These are phyloP conservation scores for Hyalella azteca DNA, from an alignment of 2,888 invertebrate species.

Conservation along the genomic window DNA sequence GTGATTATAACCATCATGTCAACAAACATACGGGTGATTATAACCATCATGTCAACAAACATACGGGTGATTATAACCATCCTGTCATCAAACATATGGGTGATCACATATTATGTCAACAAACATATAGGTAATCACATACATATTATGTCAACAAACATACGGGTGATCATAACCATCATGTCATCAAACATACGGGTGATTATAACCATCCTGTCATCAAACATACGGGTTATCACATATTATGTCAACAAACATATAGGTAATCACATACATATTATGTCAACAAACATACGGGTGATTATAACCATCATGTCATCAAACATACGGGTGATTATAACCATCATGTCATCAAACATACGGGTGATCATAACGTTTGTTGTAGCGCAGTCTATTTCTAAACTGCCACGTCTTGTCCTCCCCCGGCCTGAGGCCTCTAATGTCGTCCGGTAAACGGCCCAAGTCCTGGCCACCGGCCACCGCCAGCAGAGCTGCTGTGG, in stretches of 20 bases:
- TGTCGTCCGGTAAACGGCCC: slow-evolving; percentile 41
- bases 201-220: no score
- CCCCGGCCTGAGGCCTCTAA: slow-evolving; percentile 33
- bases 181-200: no score
- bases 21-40: no score
- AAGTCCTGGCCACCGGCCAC: slow-evolving; percentile 28
- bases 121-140: no score
- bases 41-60: no score
- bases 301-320: not conserved
- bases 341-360: not conserved
- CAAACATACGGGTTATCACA: not conserved
- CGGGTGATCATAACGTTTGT: slow-evolving; percentile 26
- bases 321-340: not conserved
- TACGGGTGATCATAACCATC: no score
- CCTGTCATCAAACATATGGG: no score
- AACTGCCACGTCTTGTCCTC: slow-evolving; percentile 36
- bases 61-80: no score
- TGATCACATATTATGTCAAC: no score
- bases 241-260: not conserved
- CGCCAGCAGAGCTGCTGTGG: not conserved
- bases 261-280: no score
- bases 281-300: not conserved
- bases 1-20: no score
- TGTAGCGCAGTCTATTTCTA: slow-evolving; percentile 27
- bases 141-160: no score